A percentile compares a stretch with the other conserved stretches of the same genome.
Conservation (phyloP, 2,797 vertebrate genomes). For the Cuniculus paca region DNA sequence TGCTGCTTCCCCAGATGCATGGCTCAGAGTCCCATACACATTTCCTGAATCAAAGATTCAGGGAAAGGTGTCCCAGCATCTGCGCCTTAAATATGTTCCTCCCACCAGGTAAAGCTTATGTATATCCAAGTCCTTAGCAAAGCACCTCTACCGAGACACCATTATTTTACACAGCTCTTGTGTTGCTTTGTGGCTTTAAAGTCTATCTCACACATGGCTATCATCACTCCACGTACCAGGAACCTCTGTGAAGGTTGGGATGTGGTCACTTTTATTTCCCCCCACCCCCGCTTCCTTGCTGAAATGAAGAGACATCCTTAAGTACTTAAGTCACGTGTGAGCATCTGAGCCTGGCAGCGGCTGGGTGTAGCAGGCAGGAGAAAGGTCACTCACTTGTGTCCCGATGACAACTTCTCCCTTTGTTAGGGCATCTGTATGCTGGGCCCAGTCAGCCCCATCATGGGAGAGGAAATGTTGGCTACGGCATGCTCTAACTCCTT, state of each 20-base stretch:
- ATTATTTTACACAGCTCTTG: accelerated
- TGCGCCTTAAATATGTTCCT: background rate
- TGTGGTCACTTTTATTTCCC: background rate
- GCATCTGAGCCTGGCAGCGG: background rate
- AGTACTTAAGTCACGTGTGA: background rate
- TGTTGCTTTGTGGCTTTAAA: background rate
- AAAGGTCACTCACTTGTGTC: background rate
- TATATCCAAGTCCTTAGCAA: background rate
- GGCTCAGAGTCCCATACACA: background rate
- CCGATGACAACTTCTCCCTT: background rate
- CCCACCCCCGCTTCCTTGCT: background rate
- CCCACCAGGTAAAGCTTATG: accelerated
- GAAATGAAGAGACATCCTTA: background rate
- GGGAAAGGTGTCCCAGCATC: background rate
- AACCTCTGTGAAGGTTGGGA: background rate
- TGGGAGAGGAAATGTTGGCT: background rate
- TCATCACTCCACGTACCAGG: background rate
- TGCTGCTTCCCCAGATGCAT: background rate
- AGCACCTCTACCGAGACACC: background rate
- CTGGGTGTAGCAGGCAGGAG: background rate
- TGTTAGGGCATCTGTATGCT: background rate
- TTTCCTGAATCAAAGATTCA: background rate
- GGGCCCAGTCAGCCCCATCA: background rate
- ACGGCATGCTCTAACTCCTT: background rate
- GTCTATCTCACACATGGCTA: background rate